These are phyloP conservation scores for Trematocara macrostoma DNA, from an alignment of 2,113 vertebrate species.

Conservation along the genomic window DNA sequence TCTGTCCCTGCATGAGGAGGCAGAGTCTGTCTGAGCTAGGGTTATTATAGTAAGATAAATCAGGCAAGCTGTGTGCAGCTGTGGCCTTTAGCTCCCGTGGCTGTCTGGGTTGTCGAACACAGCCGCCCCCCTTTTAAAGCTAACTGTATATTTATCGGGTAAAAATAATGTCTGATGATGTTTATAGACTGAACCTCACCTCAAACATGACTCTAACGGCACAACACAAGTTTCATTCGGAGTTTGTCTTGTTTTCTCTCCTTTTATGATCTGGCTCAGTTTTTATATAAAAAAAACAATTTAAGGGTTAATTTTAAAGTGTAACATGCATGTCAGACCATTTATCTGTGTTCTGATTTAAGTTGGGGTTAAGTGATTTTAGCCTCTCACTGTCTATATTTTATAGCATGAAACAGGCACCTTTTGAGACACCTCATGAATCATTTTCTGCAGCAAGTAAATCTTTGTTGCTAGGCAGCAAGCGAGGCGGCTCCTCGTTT, in stretches of 20 bases:
- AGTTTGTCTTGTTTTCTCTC: neutral
- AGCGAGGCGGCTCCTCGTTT: conserved; percentile 8
- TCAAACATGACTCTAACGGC: neutral
- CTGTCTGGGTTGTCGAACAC: conserved; percentile 42
- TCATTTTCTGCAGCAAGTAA: conserved; percentile 8
- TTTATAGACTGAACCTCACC: neutral
- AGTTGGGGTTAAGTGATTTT: neutral
- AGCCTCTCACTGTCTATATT: neutral
- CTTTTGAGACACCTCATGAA: conserved; percentile 30
- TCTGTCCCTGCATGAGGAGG: conserved; percentile 23
- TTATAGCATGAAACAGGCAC: neutral
- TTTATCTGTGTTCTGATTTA: neutral
- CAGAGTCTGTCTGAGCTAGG: conserved; percentile 25
- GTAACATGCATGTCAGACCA: neutral
- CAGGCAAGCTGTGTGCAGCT: conserved; percentile 48
- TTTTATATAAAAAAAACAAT: neutral
- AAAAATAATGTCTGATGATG: neutral
- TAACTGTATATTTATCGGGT: conserved; percentile 15
- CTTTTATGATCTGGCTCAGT: neutral
- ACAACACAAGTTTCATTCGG: neutral
- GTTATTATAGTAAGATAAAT: conserved; percentile 42
- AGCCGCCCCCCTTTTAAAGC: neutral
- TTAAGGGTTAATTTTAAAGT: neutral
- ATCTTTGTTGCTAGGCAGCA: conserved; percentile 69
- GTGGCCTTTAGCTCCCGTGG: conserved; percentile 50